Evolutionary conservation across 2,888 invertebrate species (phyloP).

Genomic region (Microchrysa polita): DNA sequence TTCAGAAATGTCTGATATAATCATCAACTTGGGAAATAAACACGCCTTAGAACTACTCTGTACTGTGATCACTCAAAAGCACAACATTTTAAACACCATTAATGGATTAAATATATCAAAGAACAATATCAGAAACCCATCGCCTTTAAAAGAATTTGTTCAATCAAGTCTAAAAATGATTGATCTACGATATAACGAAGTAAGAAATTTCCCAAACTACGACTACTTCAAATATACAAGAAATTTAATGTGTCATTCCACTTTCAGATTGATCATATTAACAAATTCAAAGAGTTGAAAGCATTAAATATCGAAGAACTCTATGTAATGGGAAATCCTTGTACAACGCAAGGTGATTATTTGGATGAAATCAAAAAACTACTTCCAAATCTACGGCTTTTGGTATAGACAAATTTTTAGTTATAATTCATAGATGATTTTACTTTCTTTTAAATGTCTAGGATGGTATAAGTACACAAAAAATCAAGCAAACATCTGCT

Average conservation of each 20-base stretch:
- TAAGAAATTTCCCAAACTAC: too few species aligned
- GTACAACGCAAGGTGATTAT: constrained; percentile 29
- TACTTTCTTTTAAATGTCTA: constrained; percentile 8
- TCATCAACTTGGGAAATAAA: constrained; percentile 46
- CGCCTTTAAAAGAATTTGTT: constrained; percentile 36
- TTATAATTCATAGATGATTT: background rate
- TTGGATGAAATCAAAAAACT: constrained; percentile 41
- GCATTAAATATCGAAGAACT: constrained; percentile 45
- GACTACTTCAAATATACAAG: too few species aligned
- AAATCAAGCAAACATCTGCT: constrained; percentile 6
- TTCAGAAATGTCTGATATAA: constrained; percentile 47
- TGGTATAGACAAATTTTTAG: background rate
- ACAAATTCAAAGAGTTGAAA: constrained; percentile 45
- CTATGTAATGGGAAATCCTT: constrained; percentile 48
- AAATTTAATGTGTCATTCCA: too few species aligned
- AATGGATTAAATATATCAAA: constrained; percentile 49
- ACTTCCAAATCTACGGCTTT: constrained; percentile 44
- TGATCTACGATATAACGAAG: constrained; percentile 50
- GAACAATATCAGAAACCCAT: constrained; percentile 47
- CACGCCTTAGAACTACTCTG: constrained; percentile 46
- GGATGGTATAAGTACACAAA: constrained; percentile 44
- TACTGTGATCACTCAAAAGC: constrained; percentile 41
- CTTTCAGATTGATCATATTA: constrained; percentile 45
- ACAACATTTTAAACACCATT: constrained; percentile 47
- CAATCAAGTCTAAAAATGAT: constrained; percentile 45